A percentile compares a stretch with the other conserved stretches of the same genome.
Conservation (phyloP, 2,797 vertebrate genomes). For the Falco novaeseelandiae region DNA sequence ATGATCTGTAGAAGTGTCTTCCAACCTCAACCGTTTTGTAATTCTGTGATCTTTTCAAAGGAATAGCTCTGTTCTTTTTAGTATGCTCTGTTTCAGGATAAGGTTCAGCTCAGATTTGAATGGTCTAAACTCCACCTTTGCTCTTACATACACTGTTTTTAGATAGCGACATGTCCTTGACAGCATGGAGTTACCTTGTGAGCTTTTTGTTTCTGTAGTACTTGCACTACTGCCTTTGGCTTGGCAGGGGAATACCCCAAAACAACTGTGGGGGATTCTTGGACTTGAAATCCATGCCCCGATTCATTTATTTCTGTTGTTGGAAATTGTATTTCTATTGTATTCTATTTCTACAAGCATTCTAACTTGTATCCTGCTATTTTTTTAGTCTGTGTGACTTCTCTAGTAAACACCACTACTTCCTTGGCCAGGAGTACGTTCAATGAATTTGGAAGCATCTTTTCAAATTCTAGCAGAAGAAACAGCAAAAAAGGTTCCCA, state of each 20-base stretch:
- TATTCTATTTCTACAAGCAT: not conserved
- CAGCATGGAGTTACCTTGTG: not conserved
- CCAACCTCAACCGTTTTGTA: not conserved
- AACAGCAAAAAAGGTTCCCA: not conserved
- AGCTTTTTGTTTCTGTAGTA: not conserved
- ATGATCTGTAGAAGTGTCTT: not conserved
- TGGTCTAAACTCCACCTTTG: not conserved
- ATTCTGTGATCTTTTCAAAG: constrained; percentile 2
- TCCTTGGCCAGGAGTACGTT: not conserved
- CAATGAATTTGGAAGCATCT: not conserved
- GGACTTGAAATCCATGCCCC: not conserved
- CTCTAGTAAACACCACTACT: not conserved
- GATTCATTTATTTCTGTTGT: not conserved
- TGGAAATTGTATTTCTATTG: not conserved
- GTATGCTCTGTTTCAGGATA: not conserved
- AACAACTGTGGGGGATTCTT: not conserved
- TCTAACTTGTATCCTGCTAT: not conserved
- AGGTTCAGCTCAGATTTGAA: not conserved
- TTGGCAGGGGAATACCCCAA: not conserved
- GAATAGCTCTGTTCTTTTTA: not conserved
- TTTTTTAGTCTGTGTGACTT: not conserved
- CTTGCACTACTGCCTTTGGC: not conserved
- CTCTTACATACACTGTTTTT: not conserved
- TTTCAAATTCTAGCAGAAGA: not conserved
- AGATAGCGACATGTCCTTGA: not conserved